These are phyloP conservation scores for Falco punctatus DNA, from an alignment of 2,113 vertebrate genomes.

Conservation along the genomic window DNA sequence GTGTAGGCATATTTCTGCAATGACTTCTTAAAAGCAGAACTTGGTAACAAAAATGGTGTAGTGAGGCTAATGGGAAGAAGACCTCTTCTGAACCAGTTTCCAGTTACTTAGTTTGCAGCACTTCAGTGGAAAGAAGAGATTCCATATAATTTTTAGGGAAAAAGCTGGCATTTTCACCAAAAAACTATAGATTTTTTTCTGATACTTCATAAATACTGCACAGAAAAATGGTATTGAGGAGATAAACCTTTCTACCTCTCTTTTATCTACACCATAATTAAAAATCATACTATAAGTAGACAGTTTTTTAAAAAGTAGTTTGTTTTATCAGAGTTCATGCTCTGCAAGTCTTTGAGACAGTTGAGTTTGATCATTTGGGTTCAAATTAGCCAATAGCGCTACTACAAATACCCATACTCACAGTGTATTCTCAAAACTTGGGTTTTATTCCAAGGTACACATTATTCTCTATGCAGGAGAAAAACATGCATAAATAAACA, in stretches of 20 bases:
- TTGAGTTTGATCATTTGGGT: neutral
- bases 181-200: neutral
- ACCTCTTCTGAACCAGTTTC: neutral
- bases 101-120: neutral
- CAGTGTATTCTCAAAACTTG: conserved; percentile 11
- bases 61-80: neutral
- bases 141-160: neutral
- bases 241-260: conserved; percentile 64
- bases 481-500: conserved; percentile 60
- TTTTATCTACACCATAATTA: neutral
- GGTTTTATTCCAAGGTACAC: conserved; percentile 60
- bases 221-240: conserved; percentile 19
- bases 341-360: neutral
- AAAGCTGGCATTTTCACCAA: conserved; percentile 5
- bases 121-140: neutral
- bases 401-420: neutral
- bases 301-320: neutral
- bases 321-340: neutral
- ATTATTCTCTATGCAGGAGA: conserved; percentile 56
- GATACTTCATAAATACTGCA: conserved; percentile 33
- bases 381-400: conserved; percentile 10
- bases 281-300: neutral
- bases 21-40: neutral
- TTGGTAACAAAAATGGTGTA: neutral
- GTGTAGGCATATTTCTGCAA: neutral